Percentiles rank a stretch among this genome's conserved stretches.
These are phyloP conservation scores for Beaufortia kweichowensis DNA, from an alignment of 2,113 vertebrate genomes.

Conservation along the genomic window DNA sequence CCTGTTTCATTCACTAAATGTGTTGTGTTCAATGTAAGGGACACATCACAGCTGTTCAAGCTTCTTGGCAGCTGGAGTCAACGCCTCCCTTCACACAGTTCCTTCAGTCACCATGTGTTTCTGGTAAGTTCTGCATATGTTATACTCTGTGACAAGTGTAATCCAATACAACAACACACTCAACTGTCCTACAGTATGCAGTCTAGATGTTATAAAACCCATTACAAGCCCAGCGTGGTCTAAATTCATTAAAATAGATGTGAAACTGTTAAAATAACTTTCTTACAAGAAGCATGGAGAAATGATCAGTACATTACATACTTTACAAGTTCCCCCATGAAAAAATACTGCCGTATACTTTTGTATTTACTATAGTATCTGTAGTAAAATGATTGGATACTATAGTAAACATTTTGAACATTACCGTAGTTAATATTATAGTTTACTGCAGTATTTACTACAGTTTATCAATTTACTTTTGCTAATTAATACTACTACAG, in stretches of 20 bases:
- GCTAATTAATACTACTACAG: too few species aligned
- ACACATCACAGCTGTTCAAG: conserved; percentile 8
- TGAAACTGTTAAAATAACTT: background rate
- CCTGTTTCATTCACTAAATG: background rate
- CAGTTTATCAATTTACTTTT: too few species aligned
- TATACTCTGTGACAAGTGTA: conserved; percentile 20
- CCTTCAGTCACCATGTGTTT: conserved; percentile 17
- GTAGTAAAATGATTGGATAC: too few species aligned
- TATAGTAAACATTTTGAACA: too few species aligned
- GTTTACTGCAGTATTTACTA: too few species aligned
- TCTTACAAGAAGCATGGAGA: background rate
- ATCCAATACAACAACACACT: background rate
- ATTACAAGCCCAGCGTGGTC: background rate
- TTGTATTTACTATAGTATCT: too few species aligned
- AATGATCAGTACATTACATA: background rate
- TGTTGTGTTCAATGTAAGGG: conserved; percentile 8
- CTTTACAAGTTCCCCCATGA: too few species aligned
- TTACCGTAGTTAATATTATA: too few species aligned
- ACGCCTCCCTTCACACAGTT: conserved; percentile 13
- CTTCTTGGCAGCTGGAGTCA: conserved; percentile 30
- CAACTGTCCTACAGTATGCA: background rate
- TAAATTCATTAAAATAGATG: background rate
- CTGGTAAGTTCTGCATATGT: conserved; percentile 1
- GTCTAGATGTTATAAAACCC: background rate
- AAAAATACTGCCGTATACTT: too few species aligned